These are phyloP conservation scores for Olivierus martensii DNA, from an alignment of 1,140 invertebrate species.

Conservation along the genomic window DNA sequence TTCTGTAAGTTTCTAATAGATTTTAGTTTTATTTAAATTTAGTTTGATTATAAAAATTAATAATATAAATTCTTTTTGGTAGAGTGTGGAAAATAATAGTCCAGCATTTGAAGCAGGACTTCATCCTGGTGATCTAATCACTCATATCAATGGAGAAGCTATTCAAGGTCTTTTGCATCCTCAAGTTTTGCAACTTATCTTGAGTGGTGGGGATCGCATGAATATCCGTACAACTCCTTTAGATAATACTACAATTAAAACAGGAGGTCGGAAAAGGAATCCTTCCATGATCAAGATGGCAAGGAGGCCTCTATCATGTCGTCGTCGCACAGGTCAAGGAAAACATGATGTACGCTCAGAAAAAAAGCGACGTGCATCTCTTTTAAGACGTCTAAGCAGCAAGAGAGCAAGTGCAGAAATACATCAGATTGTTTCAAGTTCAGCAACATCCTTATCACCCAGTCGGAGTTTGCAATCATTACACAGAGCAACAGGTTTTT, in stretches of 20 bases:
- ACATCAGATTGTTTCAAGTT: conserved; percentile 41
- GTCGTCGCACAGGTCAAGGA: conserved; percentile 13
- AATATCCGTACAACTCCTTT: conserved; percentile 80
- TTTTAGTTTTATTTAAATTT: too few relatives aligned
- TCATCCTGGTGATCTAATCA: conserved; percentile 84
- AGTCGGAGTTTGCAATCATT: conserved; percentile 57
- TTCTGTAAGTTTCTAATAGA: conserved; percentile 44
- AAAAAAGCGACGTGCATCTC: conserved; percentile 69
- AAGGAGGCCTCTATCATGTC: conserved; percentile 35
- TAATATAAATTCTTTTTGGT: too few relatives aligned
- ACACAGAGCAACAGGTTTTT: conserved; percentile 22
- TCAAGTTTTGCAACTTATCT: conserved; percentile 74
- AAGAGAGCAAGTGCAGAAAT: conserved; percentile 73
- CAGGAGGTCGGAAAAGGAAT: conserved; percentile 61
- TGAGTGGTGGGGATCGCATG: conserved; percentile 77
- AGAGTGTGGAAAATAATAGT: conserved; percentile 84
- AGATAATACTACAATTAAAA: conserved; percentile 80
- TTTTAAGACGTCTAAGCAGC: conserved; percentile 76
- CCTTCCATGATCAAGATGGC: conserved; percentile 61
- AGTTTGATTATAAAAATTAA: too few relatives aligned
- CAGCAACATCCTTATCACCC: conserved; percentile 23
- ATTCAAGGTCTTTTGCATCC: conserved; percentile 90
- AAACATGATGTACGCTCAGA: conserved; percentile 43
- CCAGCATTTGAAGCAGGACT: conserved; percentile 92
- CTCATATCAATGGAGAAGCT: conserved; percentile 88